phyloP scores from a whole-genome alignment of 2,113 vertebrate species.

The Leucosticte australis region DNA sequence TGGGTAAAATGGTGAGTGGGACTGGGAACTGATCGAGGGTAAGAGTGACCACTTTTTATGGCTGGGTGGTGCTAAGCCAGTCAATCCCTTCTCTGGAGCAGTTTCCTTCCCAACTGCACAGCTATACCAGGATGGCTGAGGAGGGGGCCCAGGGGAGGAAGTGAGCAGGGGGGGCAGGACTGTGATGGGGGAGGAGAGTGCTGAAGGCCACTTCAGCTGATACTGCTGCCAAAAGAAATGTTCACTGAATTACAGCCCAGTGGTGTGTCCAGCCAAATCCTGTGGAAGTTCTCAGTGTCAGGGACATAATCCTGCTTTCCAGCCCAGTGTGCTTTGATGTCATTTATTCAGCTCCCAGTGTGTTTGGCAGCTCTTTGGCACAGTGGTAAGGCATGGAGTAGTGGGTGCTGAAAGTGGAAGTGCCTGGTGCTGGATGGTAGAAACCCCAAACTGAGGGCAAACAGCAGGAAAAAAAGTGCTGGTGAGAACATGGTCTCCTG shows the following conservation, averaged over 20 bases:
- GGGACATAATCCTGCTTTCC: not conserved
- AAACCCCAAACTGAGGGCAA: not conserved
- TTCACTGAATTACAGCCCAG: not conserved
- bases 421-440: not conserved
- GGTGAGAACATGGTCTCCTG: not conserved
- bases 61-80: not conserved
- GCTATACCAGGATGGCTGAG: not conserved
- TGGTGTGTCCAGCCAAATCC: not conserved
- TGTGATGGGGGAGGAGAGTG: not conserved
- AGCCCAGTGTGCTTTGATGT: not conserved
- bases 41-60: not conserved
- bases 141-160: not conserved
- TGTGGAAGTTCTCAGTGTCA: not conserved
- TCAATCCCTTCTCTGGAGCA: not conserved
- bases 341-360: not conserved
- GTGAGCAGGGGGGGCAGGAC: not conserved
- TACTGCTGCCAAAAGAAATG: slow-evolving; percentile 24
- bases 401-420: not conserved
- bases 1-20: not conserved
- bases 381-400: not conserved
- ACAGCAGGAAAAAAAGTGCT: not conserved
- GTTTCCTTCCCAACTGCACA: not conserved
- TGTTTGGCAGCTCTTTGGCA: not conserved
- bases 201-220: slow-evolving; percentile 16
- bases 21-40: not conserved